Percentiles rank a stretch among this genome's conserved stretches.
These are phyloP conservation scores for Ganaspis brasiliensis DNA, from an alignment of 2,888 invertebrate genomes.

Conservation along the genomic window DNA sequence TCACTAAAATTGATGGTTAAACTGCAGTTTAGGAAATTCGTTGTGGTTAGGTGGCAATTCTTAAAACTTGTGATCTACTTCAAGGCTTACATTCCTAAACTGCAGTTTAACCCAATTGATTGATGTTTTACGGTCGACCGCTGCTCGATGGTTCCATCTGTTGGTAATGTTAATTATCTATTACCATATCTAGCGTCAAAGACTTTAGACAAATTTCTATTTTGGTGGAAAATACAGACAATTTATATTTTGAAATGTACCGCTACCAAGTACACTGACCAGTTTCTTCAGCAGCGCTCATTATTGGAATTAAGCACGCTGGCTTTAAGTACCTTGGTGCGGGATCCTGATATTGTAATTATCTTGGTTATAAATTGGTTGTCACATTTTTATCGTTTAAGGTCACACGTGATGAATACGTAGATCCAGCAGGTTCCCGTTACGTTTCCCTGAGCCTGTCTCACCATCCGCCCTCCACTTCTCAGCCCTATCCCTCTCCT, in stretches of 20 bases:
- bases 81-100: too few species aligned
- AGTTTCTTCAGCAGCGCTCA: background rate
- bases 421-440: constrained; percentile 74
- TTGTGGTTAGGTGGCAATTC: too few species aligned
- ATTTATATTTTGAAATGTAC: background rate
- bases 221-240: too few species aligned
- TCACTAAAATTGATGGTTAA: too few species aligned
- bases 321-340: background rate
- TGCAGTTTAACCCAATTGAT: too few species aligned
- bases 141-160: too few species aligned
- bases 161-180: too few species aligned
- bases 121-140: too few species aligned
- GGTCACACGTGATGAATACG: constrained; percentile 77
- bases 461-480: constrained; percentile 52
- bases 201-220: too few species aligned
- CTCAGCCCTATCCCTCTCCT: constrained; percentile 45
- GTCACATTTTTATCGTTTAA: constrained; percentile 75
- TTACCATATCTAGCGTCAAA: too few species aligned
- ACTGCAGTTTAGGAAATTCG: too few species aligned
- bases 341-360: constrained; percentile 77
- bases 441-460: constrained; percentile 63
- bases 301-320: constrained; percentile 2
- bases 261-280: background rate
- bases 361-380: constrained; percentile 78
- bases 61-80: too few species aligned